Base-by-base conservation (phyloP, 2,113 vertebrate genomes). In the Planiliza haematocheilus region DNA sequence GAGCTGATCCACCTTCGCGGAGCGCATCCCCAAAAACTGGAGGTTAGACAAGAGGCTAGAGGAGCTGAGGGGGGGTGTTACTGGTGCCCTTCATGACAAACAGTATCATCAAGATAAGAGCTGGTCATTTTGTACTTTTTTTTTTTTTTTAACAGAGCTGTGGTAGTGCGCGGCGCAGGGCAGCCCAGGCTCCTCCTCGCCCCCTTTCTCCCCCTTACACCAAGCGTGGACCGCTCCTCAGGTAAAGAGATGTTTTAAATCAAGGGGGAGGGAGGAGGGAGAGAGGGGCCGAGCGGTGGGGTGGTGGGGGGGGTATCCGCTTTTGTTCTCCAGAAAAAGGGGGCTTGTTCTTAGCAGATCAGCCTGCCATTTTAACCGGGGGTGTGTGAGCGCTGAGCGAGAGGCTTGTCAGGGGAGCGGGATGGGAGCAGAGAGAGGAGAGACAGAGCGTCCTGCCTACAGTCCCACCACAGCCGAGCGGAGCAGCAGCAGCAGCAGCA, bases 251-350 rank as follows among this genome's bases (percentile, higher is more conserved):
- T 88, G 88, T 83, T 91, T 91, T 66, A 85, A 85, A 79, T 82
- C 68, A 57, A 18, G 68, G 75, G 70, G 64, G 34, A 58, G 71
- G 75, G 82, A 72, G 68, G 53, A n/a, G 24, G 59, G 79, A 55
- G 84, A 69, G 79, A 50, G 77, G 78, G 81, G 83, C 43, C n/a
- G n/a, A n/a, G n/a, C n/a, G n/a, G n/a, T 51, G 82, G 78, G 77
- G 51, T 16, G 52, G 20, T 16, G 77, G 78, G 86, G 77, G 78
- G 86, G 84, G 85, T 77, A 83, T 67, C 73, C 64, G 90, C 93
- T 93, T 94, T 95, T 95, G 94, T 95, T 95, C 89, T 86, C 66
- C 73, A 88, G 86, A 91, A 88, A 90, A 92, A 93, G 89, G 89
- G 92, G 94, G 91, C 88, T 92, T 93, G 93, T 92, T 93, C 90